Conservation (phyloP, 2,797 vertebrate species). For the Sebastes kiyomatsui region DNA sequence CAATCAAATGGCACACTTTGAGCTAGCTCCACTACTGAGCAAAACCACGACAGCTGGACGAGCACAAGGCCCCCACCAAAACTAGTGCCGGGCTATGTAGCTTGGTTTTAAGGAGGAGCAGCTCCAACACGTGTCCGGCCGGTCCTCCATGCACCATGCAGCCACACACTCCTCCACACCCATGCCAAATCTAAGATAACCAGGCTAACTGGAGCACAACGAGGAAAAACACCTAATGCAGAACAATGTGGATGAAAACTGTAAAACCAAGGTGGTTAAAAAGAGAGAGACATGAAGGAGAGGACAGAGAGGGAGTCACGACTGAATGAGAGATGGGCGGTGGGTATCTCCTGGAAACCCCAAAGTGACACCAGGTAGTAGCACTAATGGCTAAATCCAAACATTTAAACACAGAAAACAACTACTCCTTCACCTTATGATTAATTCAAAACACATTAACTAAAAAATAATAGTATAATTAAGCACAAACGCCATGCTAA, state of each 20-base stretch:
- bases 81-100: neutral
- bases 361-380: neutral
- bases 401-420: accelerated
- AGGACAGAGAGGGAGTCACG: conserved; percentile 35
- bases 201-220: accelerated
- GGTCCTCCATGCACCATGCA: neutral
- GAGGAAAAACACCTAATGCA: accelerated
- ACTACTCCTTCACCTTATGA: accelerated
- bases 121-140: conserved; percentile 62
- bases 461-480: accelerated
- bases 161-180: accelerated
- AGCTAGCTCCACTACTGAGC: neutral
- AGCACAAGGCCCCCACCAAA: conserved; percentile 3
- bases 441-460: accelerated
- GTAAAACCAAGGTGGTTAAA: neutral
- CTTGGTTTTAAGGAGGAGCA: neutral
- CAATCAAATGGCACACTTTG: neutral
- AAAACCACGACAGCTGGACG: conserved; percentile 24
- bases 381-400: accelerated
- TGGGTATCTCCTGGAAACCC: conserved; percentile 31
- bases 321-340: conserved; percentile 18
- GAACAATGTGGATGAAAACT: accelerated
- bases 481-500: neutral
- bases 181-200: neutral
- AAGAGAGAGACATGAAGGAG: neutral